A percentile compares a stretch with the other conserved stretches of the same genome.
Conservation (phyloP, 2,797 vertebrate genomes). For the Morelia viridis region DNA sequence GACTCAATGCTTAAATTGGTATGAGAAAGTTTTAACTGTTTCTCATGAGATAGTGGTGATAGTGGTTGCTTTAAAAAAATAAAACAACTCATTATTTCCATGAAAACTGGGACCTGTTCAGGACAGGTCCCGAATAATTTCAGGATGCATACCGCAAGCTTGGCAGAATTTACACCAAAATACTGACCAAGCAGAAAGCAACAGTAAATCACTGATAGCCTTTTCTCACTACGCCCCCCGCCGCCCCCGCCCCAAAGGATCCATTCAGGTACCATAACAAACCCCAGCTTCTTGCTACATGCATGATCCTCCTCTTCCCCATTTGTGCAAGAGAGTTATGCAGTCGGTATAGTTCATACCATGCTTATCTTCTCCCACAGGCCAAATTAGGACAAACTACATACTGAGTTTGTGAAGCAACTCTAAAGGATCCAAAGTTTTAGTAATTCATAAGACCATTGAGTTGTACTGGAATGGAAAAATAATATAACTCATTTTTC, state of each 20-base stretch:
- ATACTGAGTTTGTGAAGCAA: no score
- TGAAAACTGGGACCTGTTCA: neutral
- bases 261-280: neutral
- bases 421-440: neutral
- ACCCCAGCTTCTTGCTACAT: neutral
- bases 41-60: neutral
- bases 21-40: neutral
- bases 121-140: neutral
- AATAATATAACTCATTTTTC: neutral
- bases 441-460: neutral
- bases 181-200: neutral
- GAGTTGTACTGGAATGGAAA: neutral
- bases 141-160: neutral
- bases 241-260: neutral
- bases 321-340: neutral
- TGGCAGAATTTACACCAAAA: neutral
- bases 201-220: neutral
- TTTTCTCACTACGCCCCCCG: neutral
- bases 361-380: neutral
- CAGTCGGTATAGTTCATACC: neutral
- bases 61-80: neutral
- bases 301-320: neutral
- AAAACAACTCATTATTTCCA: neutral
- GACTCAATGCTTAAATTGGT: neutral
- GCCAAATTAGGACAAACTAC: neutral